Conservation (phyloP, 2,888 invertebrate genomes). For the Stramonita haemastoma region DNA sequence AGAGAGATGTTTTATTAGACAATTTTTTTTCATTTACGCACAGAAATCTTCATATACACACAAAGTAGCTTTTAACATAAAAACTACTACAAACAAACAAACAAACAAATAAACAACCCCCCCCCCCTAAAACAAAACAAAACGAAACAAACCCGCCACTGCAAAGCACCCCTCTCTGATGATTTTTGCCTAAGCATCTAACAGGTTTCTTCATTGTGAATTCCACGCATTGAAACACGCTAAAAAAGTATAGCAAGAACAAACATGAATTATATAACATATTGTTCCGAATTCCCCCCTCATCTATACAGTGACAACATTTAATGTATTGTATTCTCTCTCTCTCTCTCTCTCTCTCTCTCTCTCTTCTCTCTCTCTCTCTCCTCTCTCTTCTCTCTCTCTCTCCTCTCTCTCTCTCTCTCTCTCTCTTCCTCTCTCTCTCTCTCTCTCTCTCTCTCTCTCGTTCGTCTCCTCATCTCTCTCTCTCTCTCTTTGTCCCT, state of each 20-base stretch:
- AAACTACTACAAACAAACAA: not conserved
- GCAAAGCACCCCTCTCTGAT: no score
- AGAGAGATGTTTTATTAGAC: no score
- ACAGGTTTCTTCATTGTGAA: no score
- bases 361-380: not conserved
- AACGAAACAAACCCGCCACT: no score
- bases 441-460: not conserved
- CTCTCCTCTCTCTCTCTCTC: no score
- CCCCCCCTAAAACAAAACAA: no score
- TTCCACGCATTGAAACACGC: no score
- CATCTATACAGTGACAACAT: no score
- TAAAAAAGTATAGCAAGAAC: no score
- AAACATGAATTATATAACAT: no score
- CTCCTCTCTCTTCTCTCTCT: not conserved
- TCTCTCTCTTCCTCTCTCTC: not conserved
- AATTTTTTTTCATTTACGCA: not conserved
- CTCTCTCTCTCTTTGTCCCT: not conserved
- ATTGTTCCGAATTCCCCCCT: no score
- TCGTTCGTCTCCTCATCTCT: not conserved
- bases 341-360: not conserved
- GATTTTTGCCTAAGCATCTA: no score
- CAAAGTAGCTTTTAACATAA: not conserved
- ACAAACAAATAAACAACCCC: not conserved
- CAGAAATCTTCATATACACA: not conserved
- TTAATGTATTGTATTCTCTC: not conserved